Evolutionary conservation across 2,888 invertebrate species (phyloP).

Genomic region (Leptinotarsa juncta): DNA sequence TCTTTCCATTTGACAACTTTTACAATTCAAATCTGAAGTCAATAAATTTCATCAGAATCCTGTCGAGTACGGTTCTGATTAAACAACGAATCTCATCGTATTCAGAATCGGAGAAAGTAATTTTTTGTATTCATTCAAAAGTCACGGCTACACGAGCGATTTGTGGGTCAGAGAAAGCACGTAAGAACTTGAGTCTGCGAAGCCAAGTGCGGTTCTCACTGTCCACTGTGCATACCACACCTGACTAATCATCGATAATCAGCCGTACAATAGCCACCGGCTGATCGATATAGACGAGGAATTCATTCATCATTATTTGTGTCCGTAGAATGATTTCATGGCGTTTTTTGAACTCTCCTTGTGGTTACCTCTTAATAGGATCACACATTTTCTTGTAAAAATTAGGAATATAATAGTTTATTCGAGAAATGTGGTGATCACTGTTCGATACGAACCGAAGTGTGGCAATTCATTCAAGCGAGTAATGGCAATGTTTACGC

Average conservation of each 20-base stretch:
- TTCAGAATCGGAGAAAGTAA: constrained; percentile 28
- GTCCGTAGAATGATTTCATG: too few species aligned
- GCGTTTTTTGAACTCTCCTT: background rate
- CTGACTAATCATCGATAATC: constrained; percentile 17
- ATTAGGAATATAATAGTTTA: too few species aligned
- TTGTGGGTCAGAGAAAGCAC: constrained; percentile 37
- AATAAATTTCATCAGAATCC: too few species aligned
- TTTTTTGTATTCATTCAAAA: constrained; percentile 21
- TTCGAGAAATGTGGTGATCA: too few species aligned
- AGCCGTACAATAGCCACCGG: constrained; percentile 12
- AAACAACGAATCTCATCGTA: constrained; percentile 1
- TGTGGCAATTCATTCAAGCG: too few species aligned
- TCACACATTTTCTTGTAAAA: too few species aligned
- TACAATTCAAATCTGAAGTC: too few species aligned
- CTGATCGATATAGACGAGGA: constrained; percentile 5
- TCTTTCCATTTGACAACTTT: too few species aligned
- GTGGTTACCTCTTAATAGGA: background rate
- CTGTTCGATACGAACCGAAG: too few species aligned
- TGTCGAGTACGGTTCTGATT: background rate
- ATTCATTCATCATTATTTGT: background rate
- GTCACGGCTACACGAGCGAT: constrained; percentile 20
- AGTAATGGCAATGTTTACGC: too few species aligned
- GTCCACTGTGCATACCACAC: constrained; percentile 22
- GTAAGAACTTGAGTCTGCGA: constrained; percentile 12
- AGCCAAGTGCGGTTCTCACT: constrained; percentile 16